A percentile compares a stretch with the other conserved stretches of the same genome.
Evolutionary conservation across 2,797 vertebrate genomes (phyloP).

Genomic region (Lacerta viridis): DNA sequence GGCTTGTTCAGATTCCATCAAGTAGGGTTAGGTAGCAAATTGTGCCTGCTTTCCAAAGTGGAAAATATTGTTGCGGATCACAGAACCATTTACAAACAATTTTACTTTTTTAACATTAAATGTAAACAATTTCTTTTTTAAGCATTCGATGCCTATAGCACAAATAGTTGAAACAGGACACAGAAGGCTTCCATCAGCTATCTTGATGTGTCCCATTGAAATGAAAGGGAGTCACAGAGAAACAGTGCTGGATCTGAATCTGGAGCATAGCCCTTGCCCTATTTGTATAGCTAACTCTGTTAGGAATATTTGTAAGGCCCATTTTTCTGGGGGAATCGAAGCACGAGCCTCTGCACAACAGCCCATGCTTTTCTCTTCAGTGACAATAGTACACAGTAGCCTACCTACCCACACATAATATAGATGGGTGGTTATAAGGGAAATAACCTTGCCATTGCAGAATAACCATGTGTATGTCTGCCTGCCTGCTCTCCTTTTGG

Average conservation of each 20-base stretch:
- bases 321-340: neutral
- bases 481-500: neutral
- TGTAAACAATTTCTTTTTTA: neutral
- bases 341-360: neutral
- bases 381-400: neutral
- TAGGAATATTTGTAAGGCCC: neutral
- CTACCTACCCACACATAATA: neutral
- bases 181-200: neutral
- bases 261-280: constrained; percentile 47
- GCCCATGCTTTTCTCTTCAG: neutral
- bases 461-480: neutral
- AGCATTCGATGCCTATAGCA: constrained; percentile 33
- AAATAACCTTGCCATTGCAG: neutral
- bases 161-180: neutral
- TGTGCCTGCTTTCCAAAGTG: constrained; percentile 13
- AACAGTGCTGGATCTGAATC: constrained; percentile 19
- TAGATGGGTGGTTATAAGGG: too few species aligned
- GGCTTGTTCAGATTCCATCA: constrained; percentile 1
- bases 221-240: neutral
- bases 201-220: neutral
- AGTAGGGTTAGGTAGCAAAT: constrained; percentile 11
- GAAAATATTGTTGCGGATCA: constrained; percentile 7
- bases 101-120: neutral
- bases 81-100: neutral
- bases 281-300: constrained; percentile 30